These are phyloP conservation scores for Micromussa lordhowensis DNA, from an alignment of 92 coral and sea anemone species.

Conservation along the genomic window DNA sequence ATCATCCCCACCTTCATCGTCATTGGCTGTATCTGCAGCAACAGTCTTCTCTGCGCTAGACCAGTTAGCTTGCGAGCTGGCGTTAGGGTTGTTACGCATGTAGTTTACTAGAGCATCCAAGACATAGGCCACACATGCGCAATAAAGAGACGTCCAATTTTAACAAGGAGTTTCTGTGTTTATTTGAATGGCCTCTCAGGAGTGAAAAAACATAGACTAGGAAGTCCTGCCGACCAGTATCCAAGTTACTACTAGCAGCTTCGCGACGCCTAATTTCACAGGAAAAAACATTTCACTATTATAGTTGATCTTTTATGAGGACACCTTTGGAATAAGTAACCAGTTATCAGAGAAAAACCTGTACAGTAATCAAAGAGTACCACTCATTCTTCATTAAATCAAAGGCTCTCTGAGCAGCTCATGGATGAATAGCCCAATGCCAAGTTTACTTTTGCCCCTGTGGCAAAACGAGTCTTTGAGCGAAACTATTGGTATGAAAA, in stretches of 20 bases:
- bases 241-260: slow-evolving; percentile 70
- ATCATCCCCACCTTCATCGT: slow-evolving; percentile 92
- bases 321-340: no score
- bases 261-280: slow-evolving; percentile 69
- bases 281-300: background rate
- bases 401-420: no score
- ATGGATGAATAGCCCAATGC: no score
- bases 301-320: no score
- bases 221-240: slow-evolving; percentile 95
- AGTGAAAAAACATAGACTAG: slow-evolving; percentile 87
- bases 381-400: no score
- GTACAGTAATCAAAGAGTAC: no score
- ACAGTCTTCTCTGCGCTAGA: slow-evolving; percentile 63
- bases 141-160: slow-evolving; percentile 94
- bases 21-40: slow-evolving; percentile 42
- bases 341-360: no score
- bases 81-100: slow-evolving; percentile 94
- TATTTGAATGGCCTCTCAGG: slow-evolving; percentile 85
- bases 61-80: slow-evolving; percentile 55
- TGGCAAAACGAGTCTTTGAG: no score
- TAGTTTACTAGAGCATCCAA: slow-evolving; percentile 96
- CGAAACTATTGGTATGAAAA: no score
- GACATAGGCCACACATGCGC: slow-evolving; percentile 96
- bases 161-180: slow-evolving; percentile 93
- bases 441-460: no score